Percentiles rank a stretch among this genome's conserved stretches.
Conservation (phyloP, 1,140 invertebrate species). For the Brachionus asplanchnoidis region DNA sequence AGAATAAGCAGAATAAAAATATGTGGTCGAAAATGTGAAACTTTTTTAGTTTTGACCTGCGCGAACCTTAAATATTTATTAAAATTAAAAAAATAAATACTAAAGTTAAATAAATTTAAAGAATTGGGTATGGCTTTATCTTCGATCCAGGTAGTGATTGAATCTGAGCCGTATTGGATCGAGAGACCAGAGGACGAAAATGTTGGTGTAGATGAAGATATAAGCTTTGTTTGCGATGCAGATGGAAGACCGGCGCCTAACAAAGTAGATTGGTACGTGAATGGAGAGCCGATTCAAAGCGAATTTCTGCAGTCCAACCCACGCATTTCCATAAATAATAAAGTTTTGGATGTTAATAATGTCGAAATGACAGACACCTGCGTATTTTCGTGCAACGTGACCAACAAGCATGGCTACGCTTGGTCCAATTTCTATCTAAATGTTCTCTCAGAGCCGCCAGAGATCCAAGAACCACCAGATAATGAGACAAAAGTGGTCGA, state of each 20-base stretch:
- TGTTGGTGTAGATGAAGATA: constrained; percentile 81
- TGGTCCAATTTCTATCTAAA: constrained; percentile 97
- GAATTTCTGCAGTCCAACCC: constrained; percentile 60
- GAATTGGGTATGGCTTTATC: constrained; percentile 28
- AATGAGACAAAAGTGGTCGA: constrained; percentile 25
- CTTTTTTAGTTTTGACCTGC: too few relatives aligned
- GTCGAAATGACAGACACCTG: constrained; percentile 83
- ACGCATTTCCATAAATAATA: constrained; percentile 61
- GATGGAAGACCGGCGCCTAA: constrained; percentile 76
- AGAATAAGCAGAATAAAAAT: too few relatives aligned
- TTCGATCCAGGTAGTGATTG: constrained; percentile 42
- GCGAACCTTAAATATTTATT: too few relatives aligned
- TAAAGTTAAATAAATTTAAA: not conserved
- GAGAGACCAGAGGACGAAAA: constrained; percentile 77
- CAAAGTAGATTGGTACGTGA: constrained; percentile 88
- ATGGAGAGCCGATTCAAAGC: constrained; percentile 76
- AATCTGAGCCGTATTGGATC: constrained; percentile 83
- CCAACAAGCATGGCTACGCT: constrained; percentile 92
- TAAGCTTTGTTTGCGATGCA: constrained; percentile 79
- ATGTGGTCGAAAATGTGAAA: too few relatives aligned
- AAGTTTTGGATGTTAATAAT: constrained; percentile 75
- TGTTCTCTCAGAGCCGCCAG: constrained; percentile 63
- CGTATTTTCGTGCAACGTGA: constrained; percentile 97
- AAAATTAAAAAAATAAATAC: not conserved
- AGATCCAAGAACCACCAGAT: constrained; percentile 30